Conservation (phyloP, 2,797 vertebrate genomes). For the Enteromius afrohamiltoni region DNA sequence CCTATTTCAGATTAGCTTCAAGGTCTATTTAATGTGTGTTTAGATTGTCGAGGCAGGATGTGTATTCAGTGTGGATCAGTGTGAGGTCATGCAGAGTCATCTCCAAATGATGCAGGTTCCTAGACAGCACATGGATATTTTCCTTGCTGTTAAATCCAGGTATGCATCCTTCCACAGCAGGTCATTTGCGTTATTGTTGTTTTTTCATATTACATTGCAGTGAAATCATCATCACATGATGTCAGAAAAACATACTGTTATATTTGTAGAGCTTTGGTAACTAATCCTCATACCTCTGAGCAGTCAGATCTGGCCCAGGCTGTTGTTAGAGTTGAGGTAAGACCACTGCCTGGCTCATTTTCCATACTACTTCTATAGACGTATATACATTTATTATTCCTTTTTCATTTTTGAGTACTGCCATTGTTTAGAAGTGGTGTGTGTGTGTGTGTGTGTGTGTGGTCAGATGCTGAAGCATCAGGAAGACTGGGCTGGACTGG, state of each 20-base stretch:
- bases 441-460: conserved; percentile 32
- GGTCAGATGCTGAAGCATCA: conserved; percentile 85
- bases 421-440: neutral
- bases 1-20: neutral
- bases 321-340: conserved; percentile 75
- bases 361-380: neutral
- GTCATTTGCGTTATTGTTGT: neutral
- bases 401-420: neutral
- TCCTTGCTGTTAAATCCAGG: conserved; percentile 79
- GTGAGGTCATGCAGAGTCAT: conserved; percentile 73
- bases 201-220: neutral
- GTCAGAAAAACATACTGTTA: neutral
- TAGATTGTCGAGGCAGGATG: conserved; percentile 79
- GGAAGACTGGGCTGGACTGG: conserved; percentile 86
- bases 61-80: conserved; percentile 73
- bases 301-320: conserved; percentile 63
- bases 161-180: conserved; percentile 81
- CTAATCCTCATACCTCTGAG: conserved; percentile 53
- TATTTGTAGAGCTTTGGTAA: conserved; percentile 54
- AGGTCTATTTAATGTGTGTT: neutral
- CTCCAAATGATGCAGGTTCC: conserved; percentile 74
- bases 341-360: neutral
- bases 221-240: neutral
- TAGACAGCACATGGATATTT: conserved; percentile 70
- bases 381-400: neutral